phyloP scores from a whole-genome alignment of 2,888 invertebrate species.

The Tipula vernalis region DNA sequence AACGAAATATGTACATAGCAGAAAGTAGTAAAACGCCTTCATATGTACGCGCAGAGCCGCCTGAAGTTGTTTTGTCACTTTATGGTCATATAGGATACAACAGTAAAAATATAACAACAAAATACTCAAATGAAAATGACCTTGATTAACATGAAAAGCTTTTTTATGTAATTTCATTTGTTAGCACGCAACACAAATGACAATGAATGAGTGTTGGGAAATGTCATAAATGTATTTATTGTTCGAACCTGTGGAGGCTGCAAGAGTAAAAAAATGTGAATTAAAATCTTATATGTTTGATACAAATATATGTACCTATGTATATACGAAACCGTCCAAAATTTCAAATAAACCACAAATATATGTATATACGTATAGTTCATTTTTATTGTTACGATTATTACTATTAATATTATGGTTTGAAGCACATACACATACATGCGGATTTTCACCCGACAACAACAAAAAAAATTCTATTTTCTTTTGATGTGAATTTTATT shows the following conservation, averaged over 20 bases:
- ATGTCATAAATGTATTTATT: background rate
- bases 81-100: background rate
- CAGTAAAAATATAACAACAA: background rate
- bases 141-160: background rate
- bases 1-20: background rate
- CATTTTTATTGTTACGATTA: background rate
- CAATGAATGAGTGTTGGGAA: background rate
- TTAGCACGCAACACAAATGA: too few relatives aligned
- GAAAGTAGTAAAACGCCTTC: background rate
- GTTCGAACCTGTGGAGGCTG: background rate
- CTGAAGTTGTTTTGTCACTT: background rate
- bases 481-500: background rate
- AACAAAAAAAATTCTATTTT: background rate
- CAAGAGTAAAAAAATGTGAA: background rate
- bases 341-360: background rate
- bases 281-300: too few relatives aligned
- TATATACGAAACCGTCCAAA: background rate
- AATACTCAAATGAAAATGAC: background rate
- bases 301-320: too few relatives aligned
- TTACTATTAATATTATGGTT: background rate
- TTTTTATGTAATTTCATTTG: too few relatives aligned
- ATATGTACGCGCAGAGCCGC: background rate
- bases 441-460: background rate
- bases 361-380: background rate
- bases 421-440: background rate